Evolutionary conservation across 64 coral and sea anemone genomes (phyloP), one percentile per base, ranked within the genome.

Genomic region (Orbicella faveolata): DNA sequence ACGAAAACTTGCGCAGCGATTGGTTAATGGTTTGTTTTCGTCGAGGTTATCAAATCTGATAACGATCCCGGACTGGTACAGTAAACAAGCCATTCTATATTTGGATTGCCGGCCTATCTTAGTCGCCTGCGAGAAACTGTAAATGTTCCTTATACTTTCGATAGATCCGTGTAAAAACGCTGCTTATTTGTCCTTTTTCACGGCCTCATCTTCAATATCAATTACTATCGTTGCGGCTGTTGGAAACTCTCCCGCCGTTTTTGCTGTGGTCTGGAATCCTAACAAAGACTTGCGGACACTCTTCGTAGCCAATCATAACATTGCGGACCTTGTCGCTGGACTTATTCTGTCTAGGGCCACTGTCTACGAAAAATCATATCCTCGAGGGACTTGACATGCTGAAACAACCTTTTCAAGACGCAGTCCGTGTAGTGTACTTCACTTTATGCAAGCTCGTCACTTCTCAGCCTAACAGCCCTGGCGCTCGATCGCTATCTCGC

Each of bases 381-480:
- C 72, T 70, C 13, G 94, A 96, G 16, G 87, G 90, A 12, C 51
- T 89, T 6, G 76, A 79, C 14, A 52, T 55, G 11, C 67, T 36
- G n/a, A 81, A 33, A 6, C 63, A 80, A 21, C 66, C 25, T 3
- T 34, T 35, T 1, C 30, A 65, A 61, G 34, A 44, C 41, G 34
- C 41, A 2, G 76, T 98, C 62, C 92, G 89, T 51, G 82, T 98
- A 74, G 74, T 85, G 17, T 98, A 80, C 41, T 98, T 98, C 51
- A 92, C 89, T 36, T 74, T 89, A 0, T 94, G 95, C 54, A 94
- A 92, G 2, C 92, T 92, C 30, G 1, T 98, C 92, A 30, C 72
- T 98, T 25, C 87, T 98, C 63, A 98, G 96, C 61, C 75, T 98
- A 6, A 63, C 86, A 51, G 90, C 96, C 33, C 33, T 98, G 36